A percentile compares a stretch with the other conserved stretches of the same genome.
Evolutionary conservation across 2,888 invertebrate genomes (phyloP).

Genomic region (Brachyptera putata): DNA sequence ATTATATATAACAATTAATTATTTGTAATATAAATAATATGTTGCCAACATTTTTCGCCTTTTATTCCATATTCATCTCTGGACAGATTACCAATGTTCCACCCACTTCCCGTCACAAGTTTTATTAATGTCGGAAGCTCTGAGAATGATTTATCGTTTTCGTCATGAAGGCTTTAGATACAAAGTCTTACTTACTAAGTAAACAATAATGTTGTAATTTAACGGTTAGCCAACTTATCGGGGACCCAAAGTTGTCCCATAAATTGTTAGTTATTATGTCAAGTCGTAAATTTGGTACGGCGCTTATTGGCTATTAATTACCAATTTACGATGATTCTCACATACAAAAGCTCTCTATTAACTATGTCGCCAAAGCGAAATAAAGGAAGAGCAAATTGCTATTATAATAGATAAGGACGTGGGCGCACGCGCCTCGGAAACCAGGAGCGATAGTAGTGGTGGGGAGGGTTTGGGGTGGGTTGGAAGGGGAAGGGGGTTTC

Average conservation of each 20-base stretch:
- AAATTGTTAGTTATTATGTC: constrained; percentile 2
- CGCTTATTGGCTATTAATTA: constrained; percentile 19
- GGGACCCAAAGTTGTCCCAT: background rate
- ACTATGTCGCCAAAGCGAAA: background rate
- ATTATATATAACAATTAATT: constrained; percentile 31
- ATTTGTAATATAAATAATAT: constrained; percentile 32
- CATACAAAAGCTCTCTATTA: background rate
- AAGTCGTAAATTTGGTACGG: constrained; percentile 2
- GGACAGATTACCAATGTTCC: too few species aligned
- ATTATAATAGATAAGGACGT: background rate
- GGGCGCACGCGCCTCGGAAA: background rate
- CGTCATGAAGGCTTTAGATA: too few species aligned
- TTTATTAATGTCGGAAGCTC: too few species aligned
- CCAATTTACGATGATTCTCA: constrained; percentile 11
- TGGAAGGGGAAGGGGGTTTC: background rate
- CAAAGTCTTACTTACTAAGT: background rate
- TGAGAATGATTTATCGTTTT: too few species aligned
- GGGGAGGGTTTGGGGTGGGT: too few species aligned
- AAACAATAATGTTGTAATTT: background rate
- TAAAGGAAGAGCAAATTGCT: too few species aligned
- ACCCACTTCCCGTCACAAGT: too few species aligned
- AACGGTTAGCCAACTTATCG: background rate
- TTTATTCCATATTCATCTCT: too few species aligned
- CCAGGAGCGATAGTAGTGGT: too few species aligned
- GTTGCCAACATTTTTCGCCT: background rate